Base-by-base conservation (phyloP, 2,113 vertebrate species). In the Zosterops hypoxanthus region DNA sequence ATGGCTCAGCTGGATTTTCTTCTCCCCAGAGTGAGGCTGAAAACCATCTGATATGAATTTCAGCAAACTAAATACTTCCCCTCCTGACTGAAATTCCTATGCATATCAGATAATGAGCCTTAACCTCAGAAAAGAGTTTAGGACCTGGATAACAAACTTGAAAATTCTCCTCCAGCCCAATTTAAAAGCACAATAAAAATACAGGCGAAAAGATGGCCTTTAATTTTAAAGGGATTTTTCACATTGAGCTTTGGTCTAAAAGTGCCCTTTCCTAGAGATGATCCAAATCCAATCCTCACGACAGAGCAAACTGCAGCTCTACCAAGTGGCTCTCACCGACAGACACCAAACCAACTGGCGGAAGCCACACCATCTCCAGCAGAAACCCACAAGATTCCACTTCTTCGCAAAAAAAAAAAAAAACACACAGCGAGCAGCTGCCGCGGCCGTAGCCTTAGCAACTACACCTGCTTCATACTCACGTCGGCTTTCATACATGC, bases 401-500 rank as follows among this genome's bases (percentile, higher is more conserved):
- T 21, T 17, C 47, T 57, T 26, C 0, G 28, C 70, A 46, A 60
- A 92, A 75, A 66, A 91, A 92, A 86, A 36, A 36, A 36, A n/a
- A n/a, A n/a, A n/a, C 3, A 46, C 13, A 29, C 65, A 79, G 76
- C 63, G 75, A 93, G 92, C 71, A 86, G 92, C 92, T 44, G 82
- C 93, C 66, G 33, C n/a, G 77, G 93, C 88, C 49, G 92, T 82
- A 97, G 96, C 90, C 96, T 65, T 73, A 93, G 94, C 61, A 90
- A 92, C 68, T 82, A 84, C 96, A 96, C 94, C 88, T 77, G 85
- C 75, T 68, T 29, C 86, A 97, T 99, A 99, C 99, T 99, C 98
- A 99, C 99, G 99, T 99, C 99, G 99, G 99, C 99, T 99, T 99
- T 99, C 99, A 99, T 99, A 99, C 99, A 99, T 99, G 99, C 99